A percentile compares a stretch with the other conserved stretches of the same genome.
These are phyloP conservation scores for Hedychridium roseum DNA, from an alignment of 2,888 invertebrate species.

Conservation along the genomic window DNA sequence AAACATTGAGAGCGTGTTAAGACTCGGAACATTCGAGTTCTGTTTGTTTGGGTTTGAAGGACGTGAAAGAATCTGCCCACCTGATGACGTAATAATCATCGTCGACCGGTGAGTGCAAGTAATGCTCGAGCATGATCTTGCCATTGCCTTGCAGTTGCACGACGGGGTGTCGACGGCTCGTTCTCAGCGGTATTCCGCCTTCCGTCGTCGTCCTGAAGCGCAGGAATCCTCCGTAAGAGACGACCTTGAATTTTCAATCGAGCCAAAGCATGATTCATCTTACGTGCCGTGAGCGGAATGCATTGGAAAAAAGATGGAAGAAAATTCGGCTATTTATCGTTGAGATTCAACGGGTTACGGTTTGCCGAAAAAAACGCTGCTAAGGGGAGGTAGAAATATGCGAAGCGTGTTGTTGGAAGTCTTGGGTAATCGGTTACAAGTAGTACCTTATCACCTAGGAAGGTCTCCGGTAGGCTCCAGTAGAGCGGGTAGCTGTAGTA, in stretches of 20 bases:
- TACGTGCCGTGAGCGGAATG: not conserved
- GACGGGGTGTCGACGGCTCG: slow-evolving; percentile 75
- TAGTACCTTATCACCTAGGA: slow-evolving; percentile 81
- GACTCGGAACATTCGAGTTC: not conserved
- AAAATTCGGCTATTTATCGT: not conserved
- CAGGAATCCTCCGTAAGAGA: slow-evolving; percentile 91
- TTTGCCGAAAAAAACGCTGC: not conserved
- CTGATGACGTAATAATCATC: slow-evolving; percentile 65
- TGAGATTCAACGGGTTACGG: not conserved
- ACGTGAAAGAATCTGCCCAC: slow-evolving; percentile 44
- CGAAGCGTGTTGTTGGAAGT: no score
- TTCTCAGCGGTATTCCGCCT: slow-evolving; percentile 69
- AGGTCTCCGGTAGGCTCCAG: slow-evolving; percentile 81
- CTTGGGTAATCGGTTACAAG: no score
- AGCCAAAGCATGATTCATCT: not conserved
- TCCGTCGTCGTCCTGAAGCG: slow-evolving; percentile 77
- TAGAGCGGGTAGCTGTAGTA: slow-evolving; percentile 77
- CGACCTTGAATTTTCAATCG: slow-evolving; percentile 66
- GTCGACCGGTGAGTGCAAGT: slow-evolving; percentile 58
- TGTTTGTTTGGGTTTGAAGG: not conserved
- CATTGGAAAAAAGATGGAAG: slow-evolving; percentile 5
- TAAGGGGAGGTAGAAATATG: not conserved
- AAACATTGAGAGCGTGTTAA: not conserved
- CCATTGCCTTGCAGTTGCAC: slow-evolving; percentile 84
- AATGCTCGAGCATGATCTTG: slow-evolving; percentile 80